Evolutionary conservation across 30 jellyfish, hydroid and myxozoan species (phyloP).

Genomic region (Chironex yamaguchii): DNA sequence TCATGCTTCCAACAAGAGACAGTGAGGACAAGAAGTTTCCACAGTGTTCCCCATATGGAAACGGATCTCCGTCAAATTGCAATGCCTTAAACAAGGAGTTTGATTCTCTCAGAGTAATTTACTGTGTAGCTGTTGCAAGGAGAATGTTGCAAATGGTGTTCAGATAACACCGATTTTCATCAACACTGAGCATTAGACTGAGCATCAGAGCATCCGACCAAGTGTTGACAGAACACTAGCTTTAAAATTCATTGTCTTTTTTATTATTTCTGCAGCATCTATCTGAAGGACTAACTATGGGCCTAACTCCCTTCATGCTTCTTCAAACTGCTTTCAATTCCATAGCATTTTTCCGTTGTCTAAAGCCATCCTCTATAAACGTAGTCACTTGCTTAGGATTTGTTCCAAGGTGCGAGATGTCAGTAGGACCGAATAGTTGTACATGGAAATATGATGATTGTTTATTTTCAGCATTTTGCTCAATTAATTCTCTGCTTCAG

Average conservation of each 20-base stretch:
- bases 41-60: slow-evolving; percentile 29
- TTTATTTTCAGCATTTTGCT: no score
- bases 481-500: no score
- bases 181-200: no score
- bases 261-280: no score
- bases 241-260: no score
- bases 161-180: slow-evolving; percentile 59
- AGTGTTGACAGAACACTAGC: slow-evolving; percentile 1
- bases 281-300: no score
- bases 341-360: slow-evolving; percentile 51
- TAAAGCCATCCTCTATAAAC: slow-evolving; percentile 13
- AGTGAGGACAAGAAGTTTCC: slow-evolving; percentile 41
- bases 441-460: no score
- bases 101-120: slow-evolving; percentile 51
- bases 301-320: no score
- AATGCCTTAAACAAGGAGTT: slow-evolving; percentile 16
- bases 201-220: neutral
- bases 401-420: neutral
- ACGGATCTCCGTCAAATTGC: neutral
- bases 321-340: no score
- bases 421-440: no score
- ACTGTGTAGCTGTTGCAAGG: slow-evolving; percentile 43
- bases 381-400: slow-evolving; percentile 8
- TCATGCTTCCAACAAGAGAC: slow-evolving; percentile 45
- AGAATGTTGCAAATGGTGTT: slow-evolving; percentile 18